Evolutionary conservation across 53 echinoderm and acorn worm species (phyloP).

Genomic region (Apostichopus leukothele): DNA sequence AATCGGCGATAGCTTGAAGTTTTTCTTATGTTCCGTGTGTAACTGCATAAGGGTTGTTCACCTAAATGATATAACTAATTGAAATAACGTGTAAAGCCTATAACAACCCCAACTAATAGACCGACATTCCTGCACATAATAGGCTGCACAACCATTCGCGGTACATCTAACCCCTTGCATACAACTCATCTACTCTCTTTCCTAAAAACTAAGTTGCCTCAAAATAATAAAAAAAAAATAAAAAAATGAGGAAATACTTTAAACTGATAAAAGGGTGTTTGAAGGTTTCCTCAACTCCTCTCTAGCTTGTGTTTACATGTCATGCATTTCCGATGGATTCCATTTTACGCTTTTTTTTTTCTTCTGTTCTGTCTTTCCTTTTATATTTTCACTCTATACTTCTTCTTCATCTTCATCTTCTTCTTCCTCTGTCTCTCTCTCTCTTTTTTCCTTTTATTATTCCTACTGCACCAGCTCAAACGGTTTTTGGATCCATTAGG

Average conservation of each 20-base stretch:
- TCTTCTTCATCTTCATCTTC: slow-evolving; percentile 16
- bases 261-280: slow-evolving; percentile 12
- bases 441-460: slow-evolving; percentile 37
- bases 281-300: slow-evolving; percentile 21
- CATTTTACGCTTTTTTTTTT: slow-evolving; percentile 22
- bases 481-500: slow-evolving; percentile 29
- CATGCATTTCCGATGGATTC: slow-evolving; percentile 29
- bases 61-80: no score
- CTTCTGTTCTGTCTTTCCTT: not conserved
- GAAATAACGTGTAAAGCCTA: no score
- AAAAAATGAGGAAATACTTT: not conserved
- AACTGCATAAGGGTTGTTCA: no score
- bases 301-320: slow-evolving; percentile 35
- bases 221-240: not conserved
- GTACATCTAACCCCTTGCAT: no score
- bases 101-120: no score
- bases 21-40: no score
- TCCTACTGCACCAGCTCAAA: slow-evolving; percentile 44
- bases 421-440: slow-evolving; percentile 5
- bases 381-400: not conserved
- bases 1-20: no score
- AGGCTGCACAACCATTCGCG: no score
- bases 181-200: no score
- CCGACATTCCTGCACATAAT: no score
- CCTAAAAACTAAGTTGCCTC: no score